Evolutionary conservation across 1,140 invertebrate genomes (phyloP).

Genomic region (Tribolium castaneum): DNA sequence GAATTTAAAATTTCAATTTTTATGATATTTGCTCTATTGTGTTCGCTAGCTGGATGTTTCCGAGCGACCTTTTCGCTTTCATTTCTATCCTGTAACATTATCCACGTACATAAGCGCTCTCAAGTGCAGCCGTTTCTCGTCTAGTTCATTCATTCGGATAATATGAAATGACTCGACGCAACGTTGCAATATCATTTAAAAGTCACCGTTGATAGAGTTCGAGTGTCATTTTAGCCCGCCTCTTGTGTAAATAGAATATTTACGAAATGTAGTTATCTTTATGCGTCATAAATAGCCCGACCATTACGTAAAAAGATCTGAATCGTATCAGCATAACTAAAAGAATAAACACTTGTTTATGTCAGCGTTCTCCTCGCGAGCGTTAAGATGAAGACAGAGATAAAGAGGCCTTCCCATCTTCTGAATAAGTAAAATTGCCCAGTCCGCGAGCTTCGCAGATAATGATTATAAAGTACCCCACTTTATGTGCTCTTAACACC

Average conservation of each 20-base stretch:
- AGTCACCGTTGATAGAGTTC: background rate
- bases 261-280: conserved; percentile 27
- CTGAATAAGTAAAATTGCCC: conserved; percentile 56
- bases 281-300: conserved; percentile 32
- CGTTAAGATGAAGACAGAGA: conserved; percentile 51
- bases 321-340: conserved; percentile 42
- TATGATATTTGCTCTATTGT: too few species aligned
- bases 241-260: conserved; percentile 10
- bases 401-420: conserved; percentile 44
- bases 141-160: background rate
- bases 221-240: background rate
- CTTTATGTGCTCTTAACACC: conserved; percentile 54
- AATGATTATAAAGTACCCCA: conserved; percentile 56
- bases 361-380: conserved; percentile 12
- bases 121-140: background rate
- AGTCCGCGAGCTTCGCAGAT: conserved; percentile 52
- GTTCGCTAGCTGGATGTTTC: too few species aligned
- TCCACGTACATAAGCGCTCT: background rate
- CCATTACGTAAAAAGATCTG: conserved; percentile 25
- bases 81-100: background rate
- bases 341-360: conserved; percentile 50
- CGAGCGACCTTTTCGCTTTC: background rate
- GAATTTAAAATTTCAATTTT: too few species aligned
- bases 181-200: background rate
- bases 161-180: background rate